These are phyloP conservation scores for Nymphalis urticae DNA, from an alignment of 2,888 invertebrate genomes.

Conservation along the genomic window DNA sequence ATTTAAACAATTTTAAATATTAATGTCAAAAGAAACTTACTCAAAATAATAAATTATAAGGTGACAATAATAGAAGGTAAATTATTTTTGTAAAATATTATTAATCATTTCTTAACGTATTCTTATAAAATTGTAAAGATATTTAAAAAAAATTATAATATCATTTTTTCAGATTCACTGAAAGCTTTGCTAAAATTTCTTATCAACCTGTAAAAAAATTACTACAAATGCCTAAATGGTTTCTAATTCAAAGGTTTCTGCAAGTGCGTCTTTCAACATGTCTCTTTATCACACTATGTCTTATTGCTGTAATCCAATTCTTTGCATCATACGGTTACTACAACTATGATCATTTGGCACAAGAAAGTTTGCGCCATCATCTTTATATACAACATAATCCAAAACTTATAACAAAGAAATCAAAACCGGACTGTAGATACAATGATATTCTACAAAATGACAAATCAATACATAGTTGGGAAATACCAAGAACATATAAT, in stretches of 20 bases:
- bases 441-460: conserved; percentile 54
- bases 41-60: too few relatives aligned
- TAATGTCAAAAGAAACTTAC: too few relatives aligned
- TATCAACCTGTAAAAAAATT: conserved; percentile 6
- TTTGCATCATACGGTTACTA: conserved; percentile 51
- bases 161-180: conserved; percentile 17
- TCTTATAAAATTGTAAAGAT: neutral
- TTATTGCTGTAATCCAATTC: conserved; percentile 53
- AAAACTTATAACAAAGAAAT: conserved; percentile 42
- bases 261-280: conserved; percentile 52
- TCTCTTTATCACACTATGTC: conserved; percentile 44
- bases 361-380: conserved; percentile 47
- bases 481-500: conserved; percentile 49
- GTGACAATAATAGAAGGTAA: too few relatives aligned
- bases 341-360: conserved; percentile 55
- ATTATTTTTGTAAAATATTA: too few relatives aligned
- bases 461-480: conserved; percentile 47
- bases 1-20: too few relatives aligned
- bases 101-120: too few relatives aligned
- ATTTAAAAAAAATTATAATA: neutral
- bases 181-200: conserved; percentile 12
- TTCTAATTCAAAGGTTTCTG: conserved; percentile 46
- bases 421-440: conserved; percentile 59
- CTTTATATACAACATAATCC: conserved; percentile 52
- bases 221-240: conserved; percentile 57